phyloP scores from a whole-genome alignment of 2,113 vertebrate genomes.

The Lethenteron camtschaticum region DNA sequence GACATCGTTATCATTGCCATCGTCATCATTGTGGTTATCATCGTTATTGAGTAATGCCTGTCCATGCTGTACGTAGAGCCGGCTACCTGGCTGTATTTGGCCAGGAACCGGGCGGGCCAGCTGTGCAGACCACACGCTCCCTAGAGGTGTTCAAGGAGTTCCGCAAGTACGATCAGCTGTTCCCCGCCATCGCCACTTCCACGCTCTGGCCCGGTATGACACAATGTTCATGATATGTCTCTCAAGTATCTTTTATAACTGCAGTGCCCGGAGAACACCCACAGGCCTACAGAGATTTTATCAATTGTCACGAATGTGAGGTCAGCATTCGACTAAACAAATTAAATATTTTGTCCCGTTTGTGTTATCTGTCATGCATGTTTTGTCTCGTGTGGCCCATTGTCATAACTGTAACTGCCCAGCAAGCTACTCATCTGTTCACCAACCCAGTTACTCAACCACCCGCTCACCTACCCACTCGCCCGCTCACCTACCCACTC shows the following conservation, averaged over 20 bases:
- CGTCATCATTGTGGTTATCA: too few relatives aligned
- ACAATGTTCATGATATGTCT: background rate
- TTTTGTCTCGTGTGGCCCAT: too few relatives aligned
- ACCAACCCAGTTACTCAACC: too few relatives aligned
- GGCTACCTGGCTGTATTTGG: constrained; percentile 43
- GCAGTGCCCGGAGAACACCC: too few relatives aligned
- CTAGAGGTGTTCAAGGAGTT: constrained; percentile 27
- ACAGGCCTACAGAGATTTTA: background rate
- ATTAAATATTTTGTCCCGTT: too few relatives aligned
- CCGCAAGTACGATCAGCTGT: constrained; percentile 29
- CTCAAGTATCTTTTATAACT: background rate
- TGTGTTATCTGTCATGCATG: too few relatives aligned
- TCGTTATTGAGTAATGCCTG: background rate
- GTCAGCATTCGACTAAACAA: too few relatives aligned
- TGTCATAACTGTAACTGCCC: too few relatives aligned
- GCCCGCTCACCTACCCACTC: too few relatives aligned
- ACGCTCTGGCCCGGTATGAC: constrained; percentile 26
- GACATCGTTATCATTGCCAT: too few relatives aligned
- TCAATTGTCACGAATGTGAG: background rate
- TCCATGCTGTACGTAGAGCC: constrained; percentile 20
- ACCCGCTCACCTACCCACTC: too few relatives aligned
- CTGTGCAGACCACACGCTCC: constrained; percentile 14
- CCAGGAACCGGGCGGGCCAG: constrained; percentile 20
- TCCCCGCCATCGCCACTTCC: constrained; percentile 36
- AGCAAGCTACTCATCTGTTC: too few relatives aligned